Evolutionary conservation across 2,797 vertebrate genomes (phyloP).

Genomic region (Sylvia borin): DNA sequence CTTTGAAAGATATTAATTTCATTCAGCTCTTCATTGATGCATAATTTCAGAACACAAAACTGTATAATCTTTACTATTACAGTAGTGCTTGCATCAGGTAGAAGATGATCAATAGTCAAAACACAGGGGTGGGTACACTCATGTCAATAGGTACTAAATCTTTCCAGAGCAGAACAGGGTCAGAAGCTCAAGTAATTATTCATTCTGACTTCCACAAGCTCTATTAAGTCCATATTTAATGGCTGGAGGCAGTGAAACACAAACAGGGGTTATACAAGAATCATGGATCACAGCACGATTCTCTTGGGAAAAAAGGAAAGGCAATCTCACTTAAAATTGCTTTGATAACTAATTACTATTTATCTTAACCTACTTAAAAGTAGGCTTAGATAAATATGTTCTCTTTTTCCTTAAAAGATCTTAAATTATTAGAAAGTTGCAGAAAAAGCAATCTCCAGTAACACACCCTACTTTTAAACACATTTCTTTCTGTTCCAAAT

Average conservation of each 20-base stretch:
- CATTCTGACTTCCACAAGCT: neutral
- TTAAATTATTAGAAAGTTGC: neutral
- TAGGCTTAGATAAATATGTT: neutral
- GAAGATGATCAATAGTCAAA: constrained; percentile 24
- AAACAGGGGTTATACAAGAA: neutral
- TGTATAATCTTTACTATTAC: neutral
- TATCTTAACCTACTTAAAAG: constrained; percentile 8
- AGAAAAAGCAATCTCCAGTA: neutral
- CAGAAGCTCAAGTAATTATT: constrained; percentile 13
- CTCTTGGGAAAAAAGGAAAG: neutral
- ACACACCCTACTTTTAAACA: neutral
- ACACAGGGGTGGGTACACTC: neutral
- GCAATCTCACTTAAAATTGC: neutral
- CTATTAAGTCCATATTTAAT: constrained; percentile 23
- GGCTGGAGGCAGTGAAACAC: neutral
- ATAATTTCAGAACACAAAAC: neutral
- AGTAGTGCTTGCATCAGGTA: neutral
- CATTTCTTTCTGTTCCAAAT: neutral
- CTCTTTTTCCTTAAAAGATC: neutral
- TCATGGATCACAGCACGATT: neutral
- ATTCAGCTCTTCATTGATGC: neutral
- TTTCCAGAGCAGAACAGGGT: neutral
- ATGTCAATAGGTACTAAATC: neutral
- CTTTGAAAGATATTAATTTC: neutral
- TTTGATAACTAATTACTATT: neutral